A percentile compares a stretch with the other conserved stretches of the same genome.
phyloP scores from a whole-genome alignment of 1,140 invertebrate genomes.

The Ceratina calcarata region DNA sequence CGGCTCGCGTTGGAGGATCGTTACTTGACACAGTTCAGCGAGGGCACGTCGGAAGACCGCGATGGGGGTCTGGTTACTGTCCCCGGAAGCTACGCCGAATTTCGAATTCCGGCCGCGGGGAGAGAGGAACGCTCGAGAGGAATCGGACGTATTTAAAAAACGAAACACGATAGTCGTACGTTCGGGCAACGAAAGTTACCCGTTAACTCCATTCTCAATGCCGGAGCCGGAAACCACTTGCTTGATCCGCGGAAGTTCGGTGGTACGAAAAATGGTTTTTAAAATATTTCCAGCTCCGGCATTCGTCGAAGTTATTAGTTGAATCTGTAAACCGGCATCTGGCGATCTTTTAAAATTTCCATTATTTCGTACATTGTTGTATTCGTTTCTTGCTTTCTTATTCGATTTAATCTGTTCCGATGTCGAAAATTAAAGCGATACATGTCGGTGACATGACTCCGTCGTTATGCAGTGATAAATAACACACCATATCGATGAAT shows the following conservation, averaged over 20 bases:
- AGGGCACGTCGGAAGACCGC: slow-evolving; percentile 1
- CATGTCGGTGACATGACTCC: too few species aligned
- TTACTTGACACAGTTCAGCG: slow-evolving; percentile 40
- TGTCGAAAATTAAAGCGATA: too few species aligned
- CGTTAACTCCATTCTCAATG: background rate
- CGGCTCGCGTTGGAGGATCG: background rate
- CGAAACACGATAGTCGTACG: background rate
- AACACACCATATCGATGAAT: too few species aligned
- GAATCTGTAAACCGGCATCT: background rate
- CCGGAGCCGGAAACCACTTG: too few species aligned
- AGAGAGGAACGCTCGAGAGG: too few species aligned
- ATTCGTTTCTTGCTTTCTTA: background rate
- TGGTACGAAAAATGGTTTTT: background rate
- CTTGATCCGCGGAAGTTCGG: too few species aligned
- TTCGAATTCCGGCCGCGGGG: slow-evolving; percentile 13
- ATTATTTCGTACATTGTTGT: background rate
- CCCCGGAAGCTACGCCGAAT: slow-evolving; percentile 15
- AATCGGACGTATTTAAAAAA: slow-evolving; percentile 11
- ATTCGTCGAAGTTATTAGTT: background rate
- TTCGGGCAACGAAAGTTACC: background rate
- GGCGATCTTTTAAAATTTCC: background rate
- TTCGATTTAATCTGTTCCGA: background rate
- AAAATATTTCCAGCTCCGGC: background rate
- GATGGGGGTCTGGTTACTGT: slow-evolving; percentile 1
- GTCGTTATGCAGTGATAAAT: too few species aligned